Percentiles rank a stretch among this genome's conserved stretches.
phyloP scores from a whole-genome alignment of 2,113 vertebrate genomes.

The Panthera tigris region DNA sequence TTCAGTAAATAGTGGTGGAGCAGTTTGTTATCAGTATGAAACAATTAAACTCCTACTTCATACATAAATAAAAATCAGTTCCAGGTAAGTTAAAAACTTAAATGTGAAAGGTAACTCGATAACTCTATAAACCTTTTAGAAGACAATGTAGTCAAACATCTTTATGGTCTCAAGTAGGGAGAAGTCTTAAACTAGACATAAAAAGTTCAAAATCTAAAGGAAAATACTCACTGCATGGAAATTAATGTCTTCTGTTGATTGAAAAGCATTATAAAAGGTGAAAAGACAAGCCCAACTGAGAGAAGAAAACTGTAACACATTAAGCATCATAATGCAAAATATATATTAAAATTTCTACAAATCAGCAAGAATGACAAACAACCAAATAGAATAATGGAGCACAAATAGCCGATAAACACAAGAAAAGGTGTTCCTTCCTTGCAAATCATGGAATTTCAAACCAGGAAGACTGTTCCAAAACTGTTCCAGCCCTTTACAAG shows the following conservation, averaged over 20 bases:
- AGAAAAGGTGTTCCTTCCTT: neutral
- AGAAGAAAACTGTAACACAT: neutral
- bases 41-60: slow-evolving; percentile 18
- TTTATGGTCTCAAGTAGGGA: neutral
- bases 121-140: slow-evolving; percentile 20
- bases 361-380: slow-evolving; percentile 27
- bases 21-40: slow-evolving; percentile 16
- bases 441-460: slow-evolving; percentile 45
- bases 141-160: neutral
- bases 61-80: slow-evolving; percentile 14
- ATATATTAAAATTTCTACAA: slow-evolving; percentile 18
- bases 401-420: neutral
- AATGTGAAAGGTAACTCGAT: neutral
- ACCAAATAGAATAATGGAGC: slow-evolving; percentile 7
- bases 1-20: neutral
- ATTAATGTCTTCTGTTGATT: neutral
- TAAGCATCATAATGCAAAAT: slow-evolving; percentile 27
- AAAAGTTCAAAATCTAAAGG: slow-evolving; percentile 1
- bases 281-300: neutral
- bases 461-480: neutral
- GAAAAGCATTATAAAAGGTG: neutral
- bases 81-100: neutral
- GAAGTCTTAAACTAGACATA: neutral
- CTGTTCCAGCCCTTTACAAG: neutral
- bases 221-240: slow-evolving; percentile 41